Base-by-base conservation (phyloP, 2,113 vertebrate genomes). In the Saguinus imperator region DNA sequence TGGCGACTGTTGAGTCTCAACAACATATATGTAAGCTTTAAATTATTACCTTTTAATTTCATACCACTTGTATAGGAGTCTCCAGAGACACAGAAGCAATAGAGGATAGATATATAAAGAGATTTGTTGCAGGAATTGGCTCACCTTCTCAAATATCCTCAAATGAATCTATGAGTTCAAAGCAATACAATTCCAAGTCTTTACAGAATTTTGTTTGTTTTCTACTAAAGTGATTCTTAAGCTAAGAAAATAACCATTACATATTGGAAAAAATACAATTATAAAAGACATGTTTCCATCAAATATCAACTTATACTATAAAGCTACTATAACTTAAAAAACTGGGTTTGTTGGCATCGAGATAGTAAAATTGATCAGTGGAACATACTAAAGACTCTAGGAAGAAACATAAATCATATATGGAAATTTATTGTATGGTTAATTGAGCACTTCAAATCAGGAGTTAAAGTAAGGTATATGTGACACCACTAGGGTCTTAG, bases 321-420 rank as follows among this genome's bases (percentile, higher is more conserved):
- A 95, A 94, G 17, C 10, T 40, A 52, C 25, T 73, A 9, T 58
- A 83, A 89, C 68, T 68, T 77, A 5, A 82, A 52, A 95, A 83
- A 50, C 20, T 45, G 16, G 23, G 16, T 48, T 80, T 75, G 43
- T 52, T 84, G n/a, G 37, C 11, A 84, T 1, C 35, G 37, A 14
- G 84, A 77, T 77, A 86, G 82, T 66, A 92, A 87, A 45, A 50
- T 25, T 82, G 32, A 75, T 76, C 55, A 66, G 50, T 92, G 37
- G 18, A 87, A 82, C 57, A 91, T 52, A 77, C 57, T 68, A 17
- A 92, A 90, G 23, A 12, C 29, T 85, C 27, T 96, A 23, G 40
- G n/a, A 83, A 87, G 70, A 89, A 21, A 94, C 18, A 70, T 77
- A 16, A 50, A 20, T 79, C 52, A 5, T 55, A 21, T 27, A 75